Percentiles rank a stretch among this genome's conserved stretches.
phyloP scores from a whole-genome alignment of 2,797 vertebrate species.

The Ispidina lecontei region DNA sequence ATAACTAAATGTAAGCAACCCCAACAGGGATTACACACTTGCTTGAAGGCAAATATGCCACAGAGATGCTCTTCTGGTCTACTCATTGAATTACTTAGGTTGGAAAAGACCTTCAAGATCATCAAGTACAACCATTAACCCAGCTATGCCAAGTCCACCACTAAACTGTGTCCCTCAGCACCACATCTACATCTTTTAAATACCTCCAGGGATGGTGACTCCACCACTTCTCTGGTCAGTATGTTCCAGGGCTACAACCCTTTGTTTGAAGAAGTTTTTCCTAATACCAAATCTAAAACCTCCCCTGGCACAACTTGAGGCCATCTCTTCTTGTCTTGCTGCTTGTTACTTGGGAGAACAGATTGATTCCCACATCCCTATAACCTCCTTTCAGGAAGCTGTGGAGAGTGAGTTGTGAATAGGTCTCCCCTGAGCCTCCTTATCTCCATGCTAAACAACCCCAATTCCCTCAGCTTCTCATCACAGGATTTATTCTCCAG shows the following conservation, averaged over 20 bases:
- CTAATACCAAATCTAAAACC: background rate
- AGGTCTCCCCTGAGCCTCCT: background rate
- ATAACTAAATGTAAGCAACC: background rate
- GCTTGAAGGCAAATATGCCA: background rate
- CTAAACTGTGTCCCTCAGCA: background rate
- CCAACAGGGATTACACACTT: fast-evolving
- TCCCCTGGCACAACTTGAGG: background rate
- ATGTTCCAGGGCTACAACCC: background rate
- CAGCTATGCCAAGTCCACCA: background rate
- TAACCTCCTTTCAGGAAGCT: background rate
- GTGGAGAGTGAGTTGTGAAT: background rate
- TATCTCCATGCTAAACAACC: background rate
- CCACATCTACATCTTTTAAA: background rate
- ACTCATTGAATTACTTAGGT: background rate
- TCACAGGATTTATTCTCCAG: background rate
- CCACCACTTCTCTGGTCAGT: background rate
- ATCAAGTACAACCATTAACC: background rate
- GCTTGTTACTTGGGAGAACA: background rate
- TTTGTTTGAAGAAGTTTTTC: background rate
- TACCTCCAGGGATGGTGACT: background rate
- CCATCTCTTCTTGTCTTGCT: background rate
- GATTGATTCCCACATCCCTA: background rate
- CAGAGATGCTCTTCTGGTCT: background rate
- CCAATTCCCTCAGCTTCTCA: background rate
- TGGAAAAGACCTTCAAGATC: background rate